phyloP scores from a whole-genome alignment of 1,140 invertebrate species.

The Atopsyche davidsoni region DNA sequence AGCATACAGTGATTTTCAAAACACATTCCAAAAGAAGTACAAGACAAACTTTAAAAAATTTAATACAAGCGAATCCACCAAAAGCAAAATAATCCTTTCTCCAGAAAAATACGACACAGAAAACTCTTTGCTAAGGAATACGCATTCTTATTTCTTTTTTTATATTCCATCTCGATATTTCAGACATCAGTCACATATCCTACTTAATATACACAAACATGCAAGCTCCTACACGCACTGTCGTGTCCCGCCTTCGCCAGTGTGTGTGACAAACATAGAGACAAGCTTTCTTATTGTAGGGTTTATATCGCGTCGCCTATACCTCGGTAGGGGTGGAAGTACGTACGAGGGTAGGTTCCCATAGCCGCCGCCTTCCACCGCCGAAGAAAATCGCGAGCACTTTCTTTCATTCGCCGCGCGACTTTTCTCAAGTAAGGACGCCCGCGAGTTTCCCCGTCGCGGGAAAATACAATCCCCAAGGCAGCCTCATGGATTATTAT shows the following conservation, averaged over 20 bases:
- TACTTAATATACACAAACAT: constrained; percentile 1
- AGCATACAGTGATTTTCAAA: too few species aligned
- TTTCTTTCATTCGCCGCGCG: constrained; percentile 31
- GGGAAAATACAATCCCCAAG: constrained; percentile 6
- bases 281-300: constrained; percentile 29
- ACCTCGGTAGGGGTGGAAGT: constrained; percentile 8
- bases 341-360: constrained; percentile 6
- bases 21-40: too few species aligned
- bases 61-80: too few species aligned
- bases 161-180: constrained; percentile 8
- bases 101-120: too few species aligned
- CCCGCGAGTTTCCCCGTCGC: constrained; percentile 9
- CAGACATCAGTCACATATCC: constrained; percentile 19
- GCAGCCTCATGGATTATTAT: background rate
- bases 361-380: background rate
- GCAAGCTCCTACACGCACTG: background rate
- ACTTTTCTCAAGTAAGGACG: constrained; percentile 28
- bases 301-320: constrained; percentile 13
- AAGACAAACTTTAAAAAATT: too few species aligned
- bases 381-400: constrained; percentile 28
- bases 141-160: background rate
- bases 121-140: too few species aligned
- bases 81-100: too few species aligned
- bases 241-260: background rate
- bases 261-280: constrained; percentile 27